phyloP scores from a whole-genome alignment of 2,888 invertebrate genomes.

The Pseudolycoriella hygida region DNA sequence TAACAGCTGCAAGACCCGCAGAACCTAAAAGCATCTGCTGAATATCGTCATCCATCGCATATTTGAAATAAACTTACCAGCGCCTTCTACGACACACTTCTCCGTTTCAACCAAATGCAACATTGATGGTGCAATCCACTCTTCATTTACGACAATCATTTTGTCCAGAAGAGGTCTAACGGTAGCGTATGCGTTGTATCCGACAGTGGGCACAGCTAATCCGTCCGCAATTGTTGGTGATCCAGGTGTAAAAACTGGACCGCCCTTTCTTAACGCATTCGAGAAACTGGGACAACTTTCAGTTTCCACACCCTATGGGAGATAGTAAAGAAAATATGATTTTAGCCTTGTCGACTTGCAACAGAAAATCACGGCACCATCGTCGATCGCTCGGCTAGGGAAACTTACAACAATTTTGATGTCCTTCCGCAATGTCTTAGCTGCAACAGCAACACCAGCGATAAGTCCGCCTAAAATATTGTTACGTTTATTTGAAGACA shows the following conservation, averaged over 20 bases:
- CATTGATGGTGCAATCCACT: constrained; percentile 69
- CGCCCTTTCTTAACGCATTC: constrained; percentile 47
- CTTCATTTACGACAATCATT: constrained; percentile 63
- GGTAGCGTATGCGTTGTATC: constrained; percentile 68
- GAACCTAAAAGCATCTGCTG: constrained; percentile 33
- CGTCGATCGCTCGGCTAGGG: no score
- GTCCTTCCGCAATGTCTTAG: constrained; percentile 69
- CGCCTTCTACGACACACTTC: constrained; percentile 83
- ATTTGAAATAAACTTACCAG: constrained; percentile 48
- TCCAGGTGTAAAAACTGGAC: constrained; percentile 47
- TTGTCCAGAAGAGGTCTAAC: constrained; percentile 56
- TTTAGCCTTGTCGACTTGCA: no score
- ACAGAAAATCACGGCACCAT: no score
- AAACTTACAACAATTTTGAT: constrained; percentile 60
- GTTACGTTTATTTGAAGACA: no score
- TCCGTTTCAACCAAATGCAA: constrained; percentile 62
- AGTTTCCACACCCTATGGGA: constrained; percentile 73
- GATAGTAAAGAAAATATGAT: no score
- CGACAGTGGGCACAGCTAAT: constrained; percentile 72
- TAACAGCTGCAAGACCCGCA: constrained; percentile 64
- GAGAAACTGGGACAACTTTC: constrained; percentile 80
- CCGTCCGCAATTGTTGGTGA: constrained; percentile 74
- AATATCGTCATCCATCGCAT: no score
- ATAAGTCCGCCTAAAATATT: constrained; percentile 54
- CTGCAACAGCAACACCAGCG: constrained; percentile 76